phyloP scores from a whole-genome alignment of 2,888 invertebrate species.

The Stenurella melanura region DNA sequence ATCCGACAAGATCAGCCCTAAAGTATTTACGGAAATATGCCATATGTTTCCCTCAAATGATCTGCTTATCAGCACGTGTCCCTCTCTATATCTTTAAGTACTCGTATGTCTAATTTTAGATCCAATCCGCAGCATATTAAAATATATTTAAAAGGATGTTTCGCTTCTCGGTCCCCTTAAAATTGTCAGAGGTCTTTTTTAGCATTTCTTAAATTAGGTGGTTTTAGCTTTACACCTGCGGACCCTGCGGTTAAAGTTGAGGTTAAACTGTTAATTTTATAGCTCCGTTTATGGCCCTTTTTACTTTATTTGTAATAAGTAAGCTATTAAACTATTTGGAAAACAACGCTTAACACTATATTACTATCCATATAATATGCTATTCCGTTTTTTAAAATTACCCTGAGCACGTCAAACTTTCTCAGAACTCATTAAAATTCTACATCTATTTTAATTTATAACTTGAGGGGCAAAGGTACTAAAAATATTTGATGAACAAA shows the following conservation, averaged over 20 bases:
- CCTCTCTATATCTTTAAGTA: conserved; percentile 18
- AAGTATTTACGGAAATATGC: conserved; percentile 27
- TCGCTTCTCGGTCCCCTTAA: neutral
- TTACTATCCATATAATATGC: neutral
- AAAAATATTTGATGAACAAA: neutral
- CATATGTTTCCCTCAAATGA: conserved; percentile 23
- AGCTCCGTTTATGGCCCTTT: conserved; percentile 17
- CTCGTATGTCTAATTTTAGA: conserved; percentile 22
- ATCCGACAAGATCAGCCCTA: neutral
- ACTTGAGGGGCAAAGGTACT: neutral
- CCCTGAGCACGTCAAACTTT: neutral
- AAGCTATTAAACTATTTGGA: conserved; percentile 7
- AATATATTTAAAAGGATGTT: conserved; percentile 23
- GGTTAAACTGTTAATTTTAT: conserved; percentile 31
- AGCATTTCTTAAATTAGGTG: conserved; percentile 26
- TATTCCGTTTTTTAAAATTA: neutral
- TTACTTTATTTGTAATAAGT: conserved; percentile 31
- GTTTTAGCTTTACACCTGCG: conserved; percentile 24
- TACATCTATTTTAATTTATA: conserved; percentile 13
- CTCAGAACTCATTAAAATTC: conserved; percentile 23
- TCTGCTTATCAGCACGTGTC: conserved; percentile 28
- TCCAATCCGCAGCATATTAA: conserved; percentile 32
- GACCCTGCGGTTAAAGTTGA: conserved; percentile 23
- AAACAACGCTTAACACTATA: conserved; percentile 17
- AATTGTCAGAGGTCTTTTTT: conserved; percentile 21